phyloP scores from a whole-genome alignment of 1,140 invertebrate species.

The Drosophila pachea region DNA sequence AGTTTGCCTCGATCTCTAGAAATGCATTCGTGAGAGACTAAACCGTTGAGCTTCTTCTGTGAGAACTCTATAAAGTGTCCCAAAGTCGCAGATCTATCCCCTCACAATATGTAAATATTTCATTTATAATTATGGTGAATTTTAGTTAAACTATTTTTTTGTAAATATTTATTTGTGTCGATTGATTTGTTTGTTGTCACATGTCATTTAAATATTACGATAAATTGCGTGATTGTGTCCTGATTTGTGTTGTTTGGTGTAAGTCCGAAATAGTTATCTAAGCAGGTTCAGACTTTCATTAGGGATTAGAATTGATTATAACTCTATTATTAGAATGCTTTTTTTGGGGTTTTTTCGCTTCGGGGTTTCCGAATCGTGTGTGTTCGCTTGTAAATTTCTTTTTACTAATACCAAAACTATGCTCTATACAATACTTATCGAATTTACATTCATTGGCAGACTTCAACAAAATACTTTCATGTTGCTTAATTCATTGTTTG shows the following conservation, averaged over 20 bases:
- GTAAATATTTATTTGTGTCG: constrained; percentile 14
- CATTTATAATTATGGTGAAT: neutral
- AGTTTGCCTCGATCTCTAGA: no score
- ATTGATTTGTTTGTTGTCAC: neutral
- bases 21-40: no score
- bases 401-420: no score
- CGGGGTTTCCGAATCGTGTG: no score
- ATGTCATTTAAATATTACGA: constrained; percentile 4
- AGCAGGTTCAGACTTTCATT: neutral
- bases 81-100: no score
- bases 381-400: no score
- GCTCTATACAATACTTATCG: neutral
- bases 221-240: constrained; percentile 36
- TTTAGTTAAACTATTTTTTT: neutral
- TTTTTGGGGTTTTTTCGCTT: no score
- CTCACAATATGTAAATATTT: no score
- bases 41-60: no score
- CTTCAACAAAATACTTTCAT: neutral
- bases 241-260: constrained; percentile 13
- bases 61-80: no score
- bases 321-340: no score
- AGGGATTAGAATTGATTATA: no score
- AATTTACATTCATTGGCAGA: neutral
- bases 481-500: neutral
- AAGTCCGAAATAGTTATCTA: neutral